Conservation (phyloP, 2,797 vertebrate genomes). For the Brotula barbata region DNA sequence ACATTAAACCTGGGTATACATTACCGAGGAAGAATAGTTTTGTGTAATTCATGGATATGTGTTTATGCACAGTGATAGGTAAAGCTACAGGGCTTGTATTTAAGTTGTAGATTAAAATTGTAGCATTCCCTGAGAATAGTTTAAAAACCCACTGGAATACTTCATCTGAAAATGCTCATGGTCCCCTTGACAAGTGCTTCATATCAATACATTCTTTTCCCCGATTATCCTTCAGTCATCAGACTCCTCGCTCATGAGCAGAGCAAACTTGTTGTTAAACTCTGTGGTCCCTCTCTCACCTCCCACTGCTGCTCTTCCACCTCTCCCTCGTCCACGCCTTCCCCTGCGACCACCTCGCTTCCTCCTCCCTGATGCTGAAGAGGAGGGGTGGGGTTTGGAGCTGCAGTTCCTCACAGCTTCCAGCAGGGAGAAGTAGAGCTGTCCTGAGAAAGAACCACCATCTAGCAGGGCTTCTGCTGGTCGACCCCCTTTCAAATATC, state of each 20-base stretch:
- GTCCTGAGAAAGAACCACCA: constrained; percentile 40
- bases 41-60: constrained; percentile 25
- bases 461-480: constrained; percentile 61
- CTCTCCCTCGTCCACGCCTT: constrained; percentile 4
- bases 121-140: constrained; percentile 30
- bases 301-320: constrained; percentile 26
- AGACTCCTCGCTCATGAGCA: constrained; percentile 67
- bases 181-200: neutral
- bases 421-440: constrained; percentile 71
- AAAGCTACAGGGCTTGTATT: constrained; percentile 6
- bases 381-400: constrained; percentile 30
- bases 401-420: constrained; percentile 55
- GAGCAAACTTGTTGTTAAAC: constrained; percentile 75
- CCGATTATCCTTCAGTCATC: constrained; percentile 31
- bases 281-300: constrained; percentile 35
- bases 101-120: too few species aligned
- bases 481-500: constrained; percentile 61
- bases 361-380: constrained; percentile 34
- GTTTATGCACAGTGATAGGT: constrained; percentile 6
- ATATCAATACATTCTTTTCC: neutral
- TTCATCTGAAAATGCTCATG: constrained; percentile 17
- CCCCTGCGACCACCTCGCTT: constrained; percentile 40
- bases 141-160: constrained; percentile 37
- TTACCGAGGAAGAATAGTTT: constrained; percentile 2
- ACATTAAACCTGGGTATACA: neutral